Evolutionary conservation across 2,797 vertebrate genomes (phyloP).

Genomic region (Cephalopachus bancanus): DNA sequence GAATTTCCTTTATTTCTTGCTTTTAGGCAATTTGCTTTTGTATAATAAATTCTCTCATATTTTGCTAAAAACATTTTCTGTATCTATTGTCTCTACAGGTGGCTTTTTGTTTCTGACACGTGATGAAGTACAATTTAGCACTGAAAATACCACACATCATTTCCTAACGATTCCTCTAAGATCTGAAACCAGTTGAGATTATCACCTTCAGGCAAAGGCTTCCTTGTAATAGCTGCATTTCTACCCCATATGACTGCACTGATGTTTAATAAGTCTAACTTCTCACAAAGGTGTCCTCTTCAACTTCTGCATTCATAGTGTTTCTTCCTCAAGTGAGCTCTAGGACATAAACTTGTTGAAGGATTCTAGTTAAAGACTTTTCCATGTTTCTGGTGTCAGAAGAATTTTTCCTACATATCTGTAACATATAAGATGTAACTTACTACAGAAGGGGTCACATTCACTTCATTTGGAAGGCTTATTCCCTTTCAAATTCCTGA

Average conservation of each 20-base stretch:
- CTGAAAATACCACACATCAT: background rate
- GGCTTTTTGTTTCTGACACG: background rate
- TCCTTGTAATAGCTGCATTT: background rate
- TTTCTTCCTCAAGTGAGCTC: slow-evolving; percentile 46
- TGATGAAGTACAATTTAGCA: background rate
- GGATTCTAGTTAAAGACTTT: slow-evolving; percentile 29
- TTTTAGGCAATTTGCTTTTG: background rate
- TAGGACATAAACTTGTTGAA: background rate
- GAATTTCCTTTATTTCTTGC: background rate
- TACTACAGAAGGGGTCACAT: background rate
- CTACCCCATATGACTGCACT: background rate
- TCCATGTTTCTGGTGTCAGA: background rate
- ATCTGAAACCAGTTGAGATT: background rate
- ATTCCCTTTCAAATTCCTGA: background rate
- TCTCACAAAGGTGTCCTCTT: slow-evolving; percentile 36
- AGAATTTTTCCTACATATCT: background rate
- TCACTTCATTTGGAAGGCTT: background rate
- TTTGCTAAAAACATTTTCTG: slow-evolving; percentile 5
- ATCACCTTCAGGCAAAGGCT: background rate
- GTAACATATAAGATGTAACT: slow-evolving; percentile 46
- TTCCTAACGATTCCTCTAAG: background rate
- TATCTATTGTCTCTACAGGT: background rate
- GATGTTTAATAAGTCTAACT: background rate
- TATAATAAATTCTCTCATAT: background rate
- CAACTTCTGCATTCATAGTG: background rate